Conservation (phyloP, 2,888 invertebrate species). For the Vesta saturnalis region DNA sequence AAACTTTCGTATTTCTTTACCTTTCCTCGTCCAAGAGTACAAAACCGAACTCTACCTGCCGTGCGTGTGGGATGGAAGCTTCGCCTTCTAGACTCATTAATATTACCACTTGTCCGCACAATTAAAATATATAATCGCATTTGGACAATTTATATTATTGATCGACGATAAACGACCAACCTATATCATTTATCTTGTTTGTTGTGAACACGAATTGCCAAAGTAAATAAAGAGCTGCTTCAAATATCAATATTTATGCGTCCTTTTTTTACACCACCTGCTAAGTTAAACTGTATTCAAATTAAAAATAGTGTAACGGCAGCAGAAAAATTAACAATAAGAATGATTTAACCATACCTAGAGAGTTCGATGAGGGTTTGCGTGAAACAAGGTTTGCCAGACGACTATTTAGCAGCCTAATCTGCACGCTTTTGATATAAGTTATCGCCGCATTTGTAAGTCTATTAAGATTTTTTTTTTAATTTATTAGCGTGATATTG, state of each 20-base stretch:
- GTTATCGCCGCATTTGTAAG: background rate
- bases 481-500: background rate
- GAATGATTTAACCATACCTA: slow-evolving; percentile 22
- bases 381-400: slow-evolving; percentile 22
- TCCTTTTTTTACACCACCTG: slow-evolving; percentile 46
- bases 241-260: slow-evolving; percentile 46
- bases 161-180: slow-evolving; percentile 59
- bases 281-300: slow-evolving; percentile 40
- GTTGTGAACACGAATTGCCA: slow-evolving; percentile 51
- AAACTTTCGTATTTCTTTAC: slow-evolving; percentile 22
- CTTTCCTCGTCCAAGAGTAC: slow-evolving; percentile 19
- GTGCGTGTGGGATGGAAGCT: slow-evolving; percentile 55
- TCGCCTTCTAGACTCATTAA: slow-evolving; percentile 58
- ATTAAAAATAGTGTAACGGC: slow-evolving; percentile 39
- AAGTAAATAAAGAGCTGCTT: slow-evolving; percentile 48
- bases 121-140: slow-evolving; percentile 63
- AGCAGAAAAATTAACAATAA: slow-evolving; percentile 33
- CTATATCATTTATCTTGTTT: slow-evolving; percentile 57
- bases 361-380: slow-evolving; percentile 17
- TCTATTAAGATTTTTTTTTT: background rate
- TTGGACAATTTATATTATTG: slow-evolving; percentile 64
- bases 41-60: slow-evolving; percentile 51
- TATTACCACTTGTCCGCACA: slow-evolving; percentile 62
- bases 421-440: slow-evolving; percentile 5
- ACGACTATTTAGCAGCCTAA: slow-evolving; percentile 19